Percentiles rank a stretch among this genome's conserved stretches.
Conservation (phyloP, 2,113 vertebrate genomes). For the Apteryx mantelli region DNA sequence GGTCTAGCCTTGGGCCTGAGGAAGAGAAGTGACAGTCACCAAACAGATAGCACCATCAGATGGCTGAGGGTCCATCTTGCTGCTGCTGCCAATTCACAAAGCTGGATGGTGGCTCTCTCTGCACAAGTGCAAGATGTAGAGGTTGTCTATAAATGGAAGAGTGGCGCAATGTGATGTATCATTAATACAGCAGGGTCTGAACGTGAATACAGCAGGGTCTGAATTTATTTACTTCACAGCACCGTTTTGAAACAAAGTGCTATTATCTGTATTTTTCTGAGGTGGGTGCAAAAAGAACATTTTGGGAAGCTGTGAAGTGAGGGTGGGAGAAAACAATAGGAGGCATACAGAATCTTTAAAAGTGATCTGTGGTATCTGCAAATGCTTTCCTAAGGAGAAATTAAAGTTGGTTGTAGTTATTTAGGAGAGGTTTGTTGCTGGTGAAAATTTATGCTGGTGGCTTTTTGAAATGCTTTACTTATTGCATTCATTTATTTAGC, state of each 20-base stretch:
- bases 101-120: background rate
- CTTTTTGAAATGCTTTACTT: background rate
- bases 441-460: background rate
- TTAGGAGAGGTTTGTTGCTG: background rate
- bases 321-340: background rate
- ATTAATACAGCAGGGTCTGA: background rate
- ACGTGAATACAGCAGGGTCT: background rate
- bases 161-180: background rate
- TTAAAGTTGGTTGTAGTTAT: background rate
- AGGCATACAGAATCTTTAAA: background rate
- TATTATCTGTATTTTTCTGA: background rate
- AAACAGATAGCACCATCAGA: fast-evolving
- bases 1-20: background rate
- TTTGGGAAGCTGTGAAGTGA: background rate
- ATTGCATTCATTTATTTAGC: background rate
- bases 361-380: background rate
- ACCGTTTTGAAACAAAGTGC: background rate
- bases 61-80: no score
- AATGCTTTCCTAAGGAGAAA: background rate
- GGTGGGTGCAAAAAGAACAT: background rate
- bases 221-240: background rate
- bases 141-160: background rate
- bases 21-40: background rate
- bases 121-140: fast-evolving
- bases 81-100: background rate